Conservation (phyloP, 2,113 vertebrate genomes). For the Heterotilapia buettikoferi region DNA sequence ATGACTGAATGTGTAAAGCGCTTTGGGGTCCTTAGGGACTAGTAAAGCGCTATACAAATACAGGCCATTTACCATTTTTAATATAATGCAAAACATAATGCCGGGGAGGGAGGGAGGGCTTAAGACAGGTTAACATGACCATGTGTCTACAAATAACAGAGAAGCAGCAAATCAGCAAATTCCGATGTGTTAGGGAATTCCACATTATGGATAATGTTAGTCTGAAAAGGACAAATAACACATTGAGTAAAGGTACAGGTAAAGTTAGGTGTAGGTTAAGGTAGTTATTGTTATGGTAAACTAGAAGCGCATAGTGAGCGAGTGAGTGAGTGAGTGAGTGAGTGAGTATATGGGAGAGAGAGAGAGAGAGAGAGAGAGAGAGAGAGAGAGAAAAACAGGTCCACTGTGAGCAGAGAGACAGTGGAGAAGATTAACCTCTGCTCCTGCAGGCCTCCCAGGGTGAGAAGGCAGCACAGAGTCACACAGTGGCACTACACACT, state of each 20-base stretch:
- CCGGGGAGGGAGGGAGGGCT: rapidly evolving
- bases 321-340: not conserved
- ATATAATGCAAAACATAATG: not conserved
- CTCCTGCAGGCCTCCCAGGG: constrained; percentile 66
- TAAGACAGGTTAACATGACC: not conserved
- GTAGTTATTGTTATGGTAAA: not conserved
- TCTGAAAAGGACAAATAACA: not conserved
- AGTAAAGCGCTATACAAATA: too few relatives aligned
- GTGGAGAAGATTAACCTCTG: constrained; percentile 66
- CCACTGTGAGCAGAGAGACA: constrained; percentile 12
- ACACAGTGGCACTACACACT: not conserved
- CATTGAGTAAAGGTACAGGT: not conserved
- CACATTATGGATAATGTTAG: not conserved
- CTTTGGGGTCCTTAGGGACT: too few relatives aligned
- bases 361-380: constrained; percentile 1
- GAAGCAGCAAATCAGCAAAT: not conserved
- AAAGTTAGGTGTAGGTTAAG: not conserved
- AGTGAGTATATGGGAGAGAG: not conserved
- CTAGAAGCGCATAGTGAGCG: not conserved
- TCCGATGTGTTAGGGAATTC: not conserved
- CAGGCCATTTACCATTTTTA: too few relatives aligned
- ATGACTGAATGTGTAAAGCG: too few relatives aligned
- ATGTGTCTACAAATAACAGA: not conserved
- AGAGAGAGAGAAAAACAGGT: constrained; percentile 19
- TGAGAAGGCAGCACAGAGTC: constrained; percentile 65